A percentile compares a stretch with the other conserved stretches of the same genome.
These are phyloP conservation scores for Acridotheres tristis DNA, from an alignment of 2,797 vertebrate genomes.

Conservation along the genomic window DNA sequence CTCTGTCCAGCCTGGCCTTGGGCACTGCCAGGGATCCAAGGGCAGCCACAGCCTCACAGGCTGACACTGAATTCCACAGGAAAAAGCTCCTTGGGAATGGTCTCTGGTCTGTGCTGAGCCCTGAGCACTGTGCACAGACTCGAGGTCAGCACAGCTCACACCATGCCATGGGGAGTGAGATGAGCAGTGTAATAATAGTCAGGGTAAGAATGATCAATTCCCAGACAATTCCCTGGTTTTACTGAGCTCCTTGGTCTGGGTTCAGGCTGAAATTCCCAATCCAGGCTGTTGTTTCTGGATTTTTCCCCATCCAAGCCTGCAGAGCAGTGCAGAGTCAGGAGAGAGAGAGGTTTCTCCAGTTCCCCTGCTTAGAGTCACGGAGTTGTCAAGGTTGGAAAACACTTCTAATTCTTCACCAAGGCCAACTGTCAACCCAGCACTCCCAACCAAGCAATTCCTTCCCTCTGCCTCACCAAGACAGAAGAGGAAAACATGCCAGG, in stretches of 20 bases:
- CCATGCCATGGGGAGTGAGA: accelerated
- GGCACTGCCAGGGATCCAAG: neutral
- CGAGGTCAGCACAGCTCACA: neutral
- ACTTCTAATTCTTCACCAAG: neutral
- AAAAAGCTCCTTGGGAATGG: neutral
- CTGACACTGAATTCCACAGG: neutral
- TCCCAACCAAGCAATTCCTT: neutral
- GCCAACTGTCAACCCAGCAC: neutral
- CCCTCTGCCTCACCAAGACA: neutral
- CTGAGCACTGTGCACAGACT: neutral
- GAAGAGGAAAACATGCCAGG: neutral
- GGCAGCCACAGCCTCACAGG: neutral
- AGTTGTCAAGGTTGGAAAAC: neutral
- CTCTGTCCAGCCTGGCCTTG: neutral
- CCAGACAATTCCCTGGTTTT: neutral
- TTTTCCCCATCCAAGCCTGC: neutral
- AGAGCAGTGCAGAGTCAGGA: neutral
- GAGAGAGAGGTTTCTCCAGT: neutral
- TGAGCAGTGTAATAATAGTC: accelerated
- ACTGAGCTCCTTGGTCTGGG: neutral
- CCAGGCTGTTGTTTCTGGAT: no score
- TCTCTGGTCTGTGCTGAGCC: neutral
- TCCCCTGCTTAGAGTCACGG: neutral
- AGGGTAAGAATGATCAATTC: no score
- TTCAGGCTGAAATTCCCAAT: neutral